These are phyloP conservation scores for Micrastur ruficollis DNA, from an alignment of 2,797 vertebrate genomes.

Conservation along the genomic window DNA sequence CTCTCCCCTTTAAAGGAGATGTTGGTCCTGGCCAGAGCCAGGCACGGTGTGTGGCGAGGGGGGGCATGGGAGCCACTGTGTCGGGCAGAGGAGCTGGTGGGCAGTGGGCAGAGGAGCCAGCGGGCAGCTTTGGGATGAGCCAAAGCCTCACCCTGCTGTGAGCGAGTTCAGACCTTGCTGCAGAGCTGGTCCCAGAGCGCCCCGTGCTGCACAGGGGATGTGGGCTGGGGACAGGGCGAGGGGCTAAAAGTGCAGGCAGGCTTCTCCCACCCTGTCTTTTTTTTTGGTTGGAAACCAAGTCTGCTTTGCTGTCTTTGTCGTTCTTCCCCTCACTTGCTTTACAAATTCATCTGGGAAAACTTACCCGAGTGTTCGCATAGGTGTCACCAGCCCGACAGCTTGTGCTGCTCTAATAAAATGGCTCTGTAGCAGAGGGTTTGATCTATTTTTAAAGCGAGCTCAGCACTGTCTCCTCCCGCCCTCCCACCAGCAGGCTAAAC, in stretches of 20 bases:
- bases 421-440: slow-evolving; percentile 46
- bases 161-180: neutral
- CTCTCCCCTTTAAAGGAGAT: neutral
- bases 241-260: accelerated
- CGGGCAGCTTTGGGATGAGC: neutral
- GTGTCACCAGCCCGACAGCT: slow-evolving; percentile 32
- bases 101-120: neutral
- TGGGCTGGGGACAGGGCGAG: accelerated
- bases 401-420: slow-evolving; percentile 47
- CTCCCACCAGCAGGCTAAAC: slow-evolving; percentile 8
- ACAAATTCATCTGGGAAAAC: neutral
- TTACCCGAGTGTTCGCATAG: neutral
- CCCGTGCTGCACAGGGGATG: neutral
- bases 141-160: accelerated
- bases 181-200: neutral
- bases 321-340: neutral
- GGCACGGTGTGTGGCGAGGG: accelerated
- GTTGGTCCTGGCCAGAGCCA: neutral
- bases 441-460: slow-evolving; percentile 54
- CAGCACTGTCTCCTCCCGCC: slow-evolving; percentile 1
- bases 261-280: neutral
- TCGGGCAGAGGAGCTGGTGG: neutral
- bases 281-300: neutral
- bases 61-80: accelerated
- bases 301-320: neutral